Conservation (phyloP, 2,888 invertebrate genomes). For the Ligdia adustata region DNA sequence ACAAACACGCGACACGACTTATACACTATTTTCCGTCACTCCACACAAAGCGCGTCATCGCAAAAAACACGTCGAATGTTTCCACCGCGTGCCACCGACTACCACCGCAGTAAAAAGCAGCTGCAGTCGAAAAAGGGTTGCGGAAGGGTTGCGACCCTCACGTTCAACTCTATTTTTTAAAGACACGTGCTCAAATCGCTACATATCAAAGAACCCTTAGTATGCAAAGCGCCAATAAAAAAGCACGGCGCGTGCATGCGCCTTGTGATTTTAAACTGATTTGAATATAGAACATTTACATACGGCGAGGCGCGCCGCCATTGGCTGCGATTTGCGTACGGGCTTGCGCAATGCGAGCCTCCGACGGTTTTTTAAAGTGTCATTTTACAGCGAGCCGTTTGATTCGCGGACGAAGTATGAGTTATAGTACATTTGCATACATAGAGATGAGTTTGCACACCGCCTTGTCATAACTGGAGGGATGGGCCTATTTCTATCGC, state of each 20-base stretch:
- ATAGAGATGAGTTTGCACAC: constrained; percentile 36
- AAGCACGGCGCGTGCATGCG: constrained; percentile 77
- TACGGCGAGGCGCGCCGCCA: constrained; percentile 56
- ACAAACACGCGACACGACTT: neutral
- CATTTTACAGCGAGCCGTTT: constrained; percentile 56
- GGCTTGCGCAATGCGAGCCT: constrained; percentile 64
- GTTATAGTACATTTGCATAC: constrained; percentile 28
- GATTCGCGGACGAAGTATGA: constrained; percentile 59
- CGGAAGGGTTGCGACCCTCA: constrained; percentile 66
- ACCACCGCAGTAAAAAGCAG: constrained; percentile 62
- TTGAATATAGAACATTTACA: constrained; percentile 81
- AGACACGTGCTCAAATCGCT: constrained; percentile 42
- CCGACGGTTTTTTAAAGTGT: constrained; percentile 62
- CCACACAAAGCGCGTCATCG: constrained; percentile 20
- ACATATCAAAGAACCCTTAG: constrained; percentile 53
- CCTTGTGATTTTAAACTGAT: constrained; percentile 80
- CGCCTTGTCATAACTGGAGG: neutral
- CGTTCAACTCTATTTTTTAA: constrained; percentile 49
- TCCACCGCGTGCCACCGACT: constrained; percentile 62
- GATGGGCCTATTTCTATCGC: neutral
- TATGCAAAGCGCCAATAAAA: constrained; percentile 78
- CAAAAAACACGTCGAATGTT: constrained; percentile 34
- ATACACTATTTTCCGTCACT: too few species aligned
- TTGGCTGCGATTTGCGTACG: constrained; percentile 68
- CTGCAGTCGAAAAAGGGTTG: constrained; percentile 73